These are phyloP conservation scores for Narcine bancroftii DNA, from an alignment of 2,113 vertebrate genomes.

Conservation along the genomic window DNA sequence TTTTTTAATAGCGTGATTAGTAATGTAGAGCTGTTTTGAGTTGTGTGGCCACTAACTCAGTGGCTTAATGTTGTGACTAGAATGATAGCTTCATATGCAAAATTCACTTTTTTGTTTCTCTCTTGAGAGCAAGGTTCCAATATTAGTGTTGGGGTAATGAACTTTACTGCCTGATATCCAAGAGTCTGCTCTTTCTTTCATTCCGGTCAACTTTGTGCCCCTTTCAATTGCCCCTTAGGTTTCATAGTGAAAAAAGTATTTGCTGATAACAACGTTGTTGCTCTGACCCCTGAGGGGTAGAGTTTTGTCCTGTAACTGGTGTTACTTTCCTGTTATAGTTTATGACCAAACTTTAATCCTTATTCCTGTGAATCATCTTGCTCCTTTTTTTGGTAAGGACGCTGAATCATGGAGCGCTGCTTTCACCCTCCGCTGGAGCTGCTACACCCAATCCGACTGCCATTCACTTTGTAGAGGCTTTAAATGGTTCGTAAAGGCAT, in stretches of 20 bases:
- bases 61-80: slow-evolving; percentile 3
- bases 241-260: background rate
- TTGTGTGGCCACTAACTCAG: background rate
- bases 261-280: background rate
- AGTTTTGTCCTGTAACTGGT: background rate
- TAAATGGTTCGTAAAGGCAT: no score
- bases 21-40: background rate
- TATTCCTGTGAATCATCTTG: background rate
- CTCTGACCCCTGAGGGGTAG: background rate
- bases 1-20: background rate
- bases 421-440: background rate
- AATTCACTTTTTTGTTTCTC: background rate
- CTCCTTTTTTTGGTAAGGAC: background rate
- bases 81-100: background rate
- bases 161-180: background rate
- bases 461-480: no score
- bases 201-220: background rate
- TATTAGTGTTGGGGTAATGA: background rate
- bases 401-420: background rate
- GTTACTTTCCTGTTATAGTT: background rate
- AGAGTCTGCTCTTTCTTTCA: background rate
- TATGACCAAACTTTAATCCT: background rate
- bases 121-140: background rate
- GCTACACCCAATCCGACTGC: no score
- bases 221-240: background rate